Conservation (phyloP, 1,140 invertebrate genomes). For the Latrodectus geometricus region DNA sequence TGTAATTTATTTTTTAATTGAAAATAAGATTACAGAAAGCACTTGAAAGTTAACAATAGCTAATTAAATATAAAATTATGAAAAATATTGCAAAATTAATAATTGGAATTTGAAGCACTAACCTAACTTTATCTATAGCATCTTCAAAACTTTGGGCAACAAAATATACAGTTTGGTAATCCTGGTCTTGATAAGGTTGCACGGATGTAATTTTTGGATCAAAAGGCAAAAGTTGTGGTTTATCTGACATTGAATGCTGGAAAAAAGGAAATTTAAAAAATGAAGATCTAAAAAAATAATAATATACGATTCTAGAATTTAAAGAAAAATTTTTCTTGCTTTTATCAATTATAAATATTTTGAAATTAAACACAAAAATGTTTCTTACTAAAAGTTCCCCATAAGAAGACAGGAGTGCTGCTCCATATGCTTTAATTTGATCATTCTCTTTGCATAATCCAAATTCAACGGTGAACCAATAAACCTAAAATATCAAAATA, state of each 20-base stretch:
- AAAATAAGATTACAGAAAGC: too few species aligned
- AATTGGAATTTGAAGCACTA: not conserved
- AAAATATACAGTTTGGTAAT: constrained; percentile 85
- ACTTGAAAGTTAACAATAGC: too few species aligned
- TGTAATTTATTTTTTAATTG: too few species aligned
- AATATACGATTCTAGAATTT: not conserved
- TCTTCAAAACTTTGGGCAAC: constrained; percentile 97
- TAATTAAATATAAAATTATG: too few species aligned
- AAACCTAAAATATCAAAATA: constrained; percentile 77
- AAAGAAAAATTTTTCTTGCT: not conserved
- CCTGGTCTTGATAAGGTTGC: constrained; percentile 88
- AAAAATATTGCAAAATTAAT: too few species aligned
- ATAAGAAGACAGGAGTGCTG: constrained; percentile 94
- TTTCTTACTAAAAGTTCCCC: constrained; percentile 82
- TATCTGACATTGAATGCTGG: constrained; percentile 90
- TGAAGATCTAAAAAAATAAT: not conserved
- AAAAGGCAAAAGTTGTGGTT: constrained; percentile 88
- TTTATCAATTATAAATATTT: not conserved
- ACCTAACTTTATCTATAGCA: constrained; percentile 95
- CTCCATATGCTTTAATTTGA: constrained; percentile 93
- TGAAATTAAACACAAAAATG: not conserved
- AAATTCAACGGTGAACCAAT: constrained; percentile 99
- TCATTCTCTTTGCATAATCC: constrained; percentile 95
- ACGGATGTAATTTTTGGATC: constrained; percentile 88
- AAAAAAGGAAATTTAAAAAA: not conserved